Conservation (phyloP, 1,140 invertebrate species). For the Listronotus oregonensis region DNA sequence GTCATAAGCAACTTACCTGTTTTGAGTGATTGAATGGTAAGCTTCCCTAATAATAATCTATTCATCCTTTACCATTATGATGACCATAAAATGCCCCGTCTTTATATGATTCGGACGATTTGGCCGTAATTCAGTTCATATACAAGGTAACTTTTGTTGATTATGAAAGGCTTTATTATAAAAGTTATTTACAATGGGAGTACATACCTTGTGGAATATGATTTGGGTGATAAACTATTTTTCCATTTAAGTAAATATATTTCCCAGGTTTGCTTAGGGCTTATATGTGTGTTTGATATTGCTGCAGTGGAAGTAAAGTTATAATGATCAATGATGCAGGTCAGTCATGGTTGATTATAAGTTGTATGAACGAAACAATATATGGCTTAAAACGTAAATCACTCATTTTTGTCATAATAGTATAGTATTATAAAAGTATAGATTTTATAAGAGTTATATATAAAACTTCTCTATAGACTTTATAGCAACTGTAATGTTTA, state of each 20-base stretch:
- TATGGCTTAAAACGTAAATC: background rate
- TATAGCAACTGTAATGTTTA: too few species aligned
- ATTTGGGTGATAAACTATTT: conserved; percentile 12
- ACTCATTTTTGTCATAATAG: background rate
- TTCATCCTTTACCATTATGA: background rate
- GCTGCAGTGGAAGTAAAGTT: background rate
- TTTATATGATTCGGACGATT: background rate
- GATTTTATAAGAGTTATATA: too few species aligned
- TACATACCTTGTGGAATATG: conserved; percentile 3
- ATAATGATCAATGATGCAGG: conserved; percentile 10
- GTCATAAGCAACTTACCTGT: background rate
- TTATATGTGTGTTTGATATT: conserved; percentile 7
- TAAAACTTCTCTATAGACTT: too few species aligned
- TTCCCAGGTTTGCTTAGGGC: conserved; percentile 6
- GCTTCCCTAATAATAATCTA: background rate
- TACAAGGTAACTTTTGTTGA: conserved; percentile 24
- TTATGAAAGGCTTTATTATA: conserved; percentile 18
- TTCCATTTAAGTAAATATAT: conserved; percentile 23
- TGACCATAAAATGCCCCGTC: too few species aligned
- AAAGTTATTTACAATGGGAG: conserved; percentile 7
- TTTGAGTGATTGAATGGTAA: conserved; percentile 9
- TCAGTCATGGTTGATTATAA: conserved; percentile 10
- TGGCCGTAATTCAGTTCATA: background rate
- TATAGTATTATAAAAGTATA: too few species aligned
- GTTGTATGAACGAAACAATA: conserved; percentile 19